A percentile compares a stretch with the other conserved stretches of the same genome.
Conservation (phyloP, 2,797 vertebrate genomes). For the Oreonectes daqikongensis region DNA sequence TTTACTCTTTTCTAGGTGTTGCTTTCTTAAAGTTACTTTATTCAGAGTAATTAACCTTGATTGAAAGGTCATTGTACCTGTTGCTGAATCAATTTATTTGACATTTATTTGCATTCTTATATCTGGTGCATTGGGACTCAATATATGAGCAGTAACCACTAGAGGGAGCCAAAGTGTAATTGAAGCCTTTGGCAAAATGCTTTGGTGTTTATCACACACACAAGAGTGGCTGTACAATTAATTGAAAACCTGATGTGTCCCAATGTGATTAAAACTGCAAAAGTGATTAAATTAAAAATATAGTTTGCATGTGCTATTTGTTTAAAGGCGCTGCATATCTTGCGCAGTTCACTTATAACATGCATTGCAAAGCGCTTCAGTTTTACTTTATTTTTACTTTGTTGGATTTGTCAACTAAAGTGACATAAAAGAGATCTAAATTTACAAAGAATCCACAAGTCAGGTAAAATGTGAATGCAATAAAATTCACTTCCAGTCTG, state of each 20-base stretch:
- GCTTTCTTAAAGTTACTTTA: too few relatives aligned
- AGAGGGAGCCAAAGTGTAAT: constrained; percentile 64
- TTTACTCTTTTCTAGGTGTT: too few relatives aligned
- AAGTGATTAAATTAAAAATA: not conserved
- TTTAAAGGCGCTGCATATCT: not conserved
- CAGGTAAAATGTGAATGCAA: too few relatives aligned
- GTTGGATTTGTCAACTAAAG: too few relatives aligned
- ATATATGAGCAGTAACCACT: constrained; percentile 58
- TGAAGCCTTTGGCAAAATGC: constrained; percentile 10
- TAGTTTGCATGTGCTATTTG: not conserved
- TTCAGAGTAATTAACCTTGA: constrained; percentile 7
- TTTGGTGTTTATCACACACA: constrained; percentile 15
- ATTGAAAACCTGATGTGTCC: not conserved
- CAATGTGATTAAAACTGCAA: not conserved
- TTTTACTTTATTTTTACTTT: not conserved
- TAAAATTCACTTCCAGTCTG: too few relatives aligned
- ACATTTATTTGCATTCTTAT: constrained; percentile 28
- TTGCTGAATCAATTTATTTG: constrained; percentile 15
- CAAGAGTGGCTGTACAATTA: constrained; percentile 33
- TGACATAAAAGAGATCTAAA: too few relatives aligned
- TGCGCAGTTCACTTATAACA: too few relatives aligned
- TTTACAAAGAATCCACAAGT: too few relatives aligned
- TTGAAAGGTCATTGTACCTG: not conserved
- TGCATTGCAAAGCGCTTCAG: not conserved
- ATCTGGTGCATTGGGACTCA: not conserved